phyloP scores from a whole-genome alignment of 2,797 vertebrate genomes.

The Denticeps clupeoides region DNA sequence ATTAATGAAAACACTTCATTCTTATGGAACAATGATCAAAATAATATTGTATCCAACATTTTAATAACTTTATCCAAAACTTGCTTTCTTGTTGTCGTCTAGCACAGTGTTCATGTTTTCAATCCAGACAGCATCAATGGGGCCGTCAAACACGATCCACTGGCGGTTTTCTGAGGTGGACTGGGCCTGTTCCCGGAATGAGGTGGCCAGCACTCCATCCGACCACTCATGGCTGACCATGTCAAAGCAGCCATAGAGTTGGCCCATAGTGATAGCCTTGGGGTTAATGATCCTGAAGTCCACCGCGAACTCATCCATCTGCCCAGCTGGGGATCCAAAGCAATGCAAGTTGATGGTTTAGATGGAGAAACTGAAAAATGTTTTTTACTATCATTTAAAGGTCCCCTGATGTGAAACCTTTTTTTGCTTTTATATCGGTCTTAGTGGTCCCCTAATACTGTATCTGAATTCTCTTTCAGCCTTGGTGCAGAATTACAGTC shows the following conservation, averaged over 20 bases:
- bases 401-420: no score
- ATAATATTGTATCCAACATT: no score
- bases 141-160: conserved; percentile 94
- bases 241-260: conserved; percentile 85
- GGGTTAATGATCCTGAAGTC: conserved; percentile 80
- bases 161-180: conserved; percentile 67
- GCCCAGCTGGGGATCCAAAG: conserved; percentile 41
- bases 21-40: no score
- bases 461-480: no score
- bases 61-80: no score
- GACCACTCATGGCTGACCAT: conserved; percentile 85
- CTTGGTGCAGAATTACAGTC: no score
- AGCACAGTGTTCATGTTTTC: conserved; percentile 95
- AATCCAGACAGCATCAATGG: conserved; percentile 92
- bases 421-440: no score
- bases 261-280: conserved; percentile 88
- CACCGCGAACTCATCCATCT: conserved; percentile 79
- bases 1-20: not conserved
- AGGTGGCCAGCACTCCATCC: conserved; percentile 76
- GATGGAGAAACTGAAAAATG: no score
- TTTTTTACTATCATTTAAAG: no score
- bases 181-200: conserved; percentile 76
- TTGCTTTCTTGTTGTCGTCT: conserved; percentile 93
- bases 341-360: no score
- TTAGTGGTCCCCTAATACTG: no score